These are phyloP conservation scores for Ceratina calcarata DNA, from an alignment of 1,140 invertebrate genomes.

Conservation along the genomic window DNA sequence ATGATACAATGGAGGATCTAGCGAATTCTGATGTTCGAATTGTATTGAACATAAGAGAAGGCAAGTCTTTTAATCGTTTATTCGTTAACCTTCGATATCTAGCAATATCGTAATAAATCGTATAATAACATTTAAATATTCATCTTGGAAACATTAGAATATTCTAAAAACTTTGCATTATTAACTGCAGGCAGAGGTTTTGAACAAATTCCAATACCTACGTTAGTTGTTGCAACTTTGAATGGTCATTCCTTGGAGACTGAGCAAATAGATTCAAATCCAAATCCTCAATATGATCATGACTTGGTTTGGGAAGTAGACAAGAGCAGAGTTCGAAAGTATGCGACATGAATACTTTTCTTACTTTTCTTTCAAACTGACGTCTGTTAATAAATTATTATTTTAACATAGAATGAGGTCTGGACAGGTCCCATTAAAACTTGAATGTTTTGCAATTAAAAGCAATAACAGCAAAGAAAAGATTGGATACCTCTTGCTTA, in stretches of 20 bases:
- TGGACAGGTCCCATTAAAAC: conserved; percentile 78
- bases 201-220: conserved; percentile 77
- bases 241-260: conserved; percentile 80
- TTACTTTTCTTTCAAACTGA: background rate
- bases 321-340: conserved; percentile 78
- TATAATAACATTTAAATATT: background rate
- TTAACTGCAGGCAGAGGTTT: conserved; percentile 75
- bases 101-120: background rate
- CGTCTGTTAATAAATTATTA: background rate
- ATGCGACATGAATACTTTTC: conserved; percentile 22
- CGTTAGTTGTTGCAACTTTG: conserved; percentile 78
- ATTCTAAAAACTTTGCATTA: conserved; percentile 8
- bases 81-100: conserved; percentile 40
- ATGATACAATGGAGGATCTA: conserved; percentile 76
- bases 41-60: conserved; percentile 80
- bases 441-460: conserved; percentile 79
- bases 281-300: conserved; percentile 75
- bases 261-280: conserved; percentile 73
- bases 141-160: background rate
- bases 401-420: conserved; percentile 74
- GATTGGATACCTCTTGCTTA: conserved; percentile 80
- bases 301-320: conserved; percentile 81
- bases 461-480: conserved; percentile 74
- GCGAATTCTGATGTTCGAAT: conserved; percentile 76
- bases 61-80: conserved; percentile 59